Evolutionary conservation across 2,113 vertebrate species (phyloP), one percentile per base, ranked within the genome.

Genomic region (Oreochromis spilurus): DNA sequence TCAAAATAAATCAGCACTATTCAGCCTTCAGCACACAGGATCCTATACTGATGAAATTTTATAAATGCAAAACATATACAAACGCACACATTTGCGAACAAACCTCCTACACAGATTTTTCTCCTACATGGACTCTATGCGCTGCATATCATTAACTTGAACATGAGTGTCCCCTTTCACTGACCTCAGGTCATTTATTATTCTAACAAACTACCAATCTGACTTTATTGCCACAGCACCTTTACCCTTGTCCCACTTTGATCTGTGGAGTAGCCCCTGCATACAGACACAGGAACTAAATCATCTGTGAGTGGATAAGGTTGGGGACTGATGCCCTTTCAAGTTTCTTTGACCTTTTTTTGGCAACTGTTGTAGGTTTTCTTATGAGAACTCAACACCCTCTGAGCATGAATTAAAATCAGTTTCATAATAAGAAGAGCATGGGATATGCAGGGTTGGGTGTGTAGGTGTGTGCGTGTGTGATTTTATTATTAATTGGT

Each of bases 401-500:
- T 45, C 52, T 19, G 70, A 85, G 88, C 82, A 82, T 86, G 55
- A 89, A 86, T 90, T 87, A 60, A 85, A 60, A 29, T 54, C 14
- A 60, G 36, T 82, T 87, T 70, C 29, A 50, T 83, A 82, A 82
- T 65, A 86, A 82, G 36, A 29, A 29, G 57, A 17, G 60, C 26
- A 45, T 48, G 43, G 54, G 34, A 79, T 87, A 53, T 52, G 72
- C 84, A 91, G 65, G 77, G 60, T 82, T 75, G 29, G 16, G 54
- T 75, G 78, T 21, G 17, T 8, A 21, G 29, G n/a, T 54, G 70
- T 77, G 45, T 34, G 40, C 40, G 7, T 43, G 26, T 13, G 80
- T 55, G 50, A 83, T 84, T 85, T 84, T 86, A 81, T 90, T 91
- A 88, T 94, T 95, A 93, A 93, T 94, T 91, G 83, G 92, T 81